Evolutionary conservation across 2,113 vertebrate genomes (phyloP), one percentile per base, ranked within the genome.

Genomic region (Crotophaga sulcirostris): DNA sequence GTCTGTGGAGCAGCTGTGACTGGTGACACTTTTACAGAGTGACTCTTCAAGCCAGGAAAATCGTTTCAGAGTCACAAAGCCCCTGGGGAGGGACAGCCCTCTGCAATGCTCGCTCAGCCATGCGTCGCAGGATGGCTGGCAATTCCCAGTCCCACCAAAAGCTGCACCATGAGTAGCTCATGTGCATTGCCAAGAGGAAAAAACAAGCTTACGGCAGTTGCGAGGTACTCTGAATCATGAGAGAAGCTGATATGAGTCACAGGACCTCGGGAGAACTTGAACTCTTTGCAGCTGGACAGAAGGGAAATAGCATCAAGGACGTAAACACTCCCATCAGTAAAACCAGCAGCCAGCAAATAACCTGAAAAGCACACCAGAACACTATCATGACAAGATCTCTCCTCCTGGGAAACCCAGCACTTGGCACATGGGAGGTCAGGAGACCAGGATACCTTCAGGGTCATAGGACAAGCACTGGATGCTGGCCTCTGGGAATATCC

Each of bases 161-260:
- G 38, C 68, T 20, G 51, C 47, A 1, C 59, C 38, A 2, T 0
- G 17, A 84, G 40, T 82, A 29, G 55, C 0, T 0, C 19, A 0
- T 2, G 13, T 56, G 44, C 70, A 54, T 47, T 34, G 24, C 40
- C 2, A 0, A 69, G 67, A 80, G 85, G 79, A 47, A 28, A 60
- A 69, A 80, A 19, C 49, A 55, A 80, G 94, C 99, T 98, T 83
- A 99, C 99, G 8, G 99, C 99, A 1, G 99, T 99, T 4, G 99
- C 99, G 31, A 99, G 97, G 90, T 98, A 99, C 58, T 97, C 87
- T 1, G 99, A 99, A 94, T 99, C 96, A 3, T 98, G 97, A 7
- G 99, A 99, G 98, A 99, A 99, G 86, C 97, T 96, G 18, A 99
- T 96, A 20, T 98, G 98, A 18, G 98, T 98, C 92, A 99, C 98